A percentile compares a stretch with the other conserved stretches of the same genome.
Evolutionary conservation across 53 echinoderm and acorn worm genomes (phyloP).

Genomic region (Stichopus horrens): DNA sequence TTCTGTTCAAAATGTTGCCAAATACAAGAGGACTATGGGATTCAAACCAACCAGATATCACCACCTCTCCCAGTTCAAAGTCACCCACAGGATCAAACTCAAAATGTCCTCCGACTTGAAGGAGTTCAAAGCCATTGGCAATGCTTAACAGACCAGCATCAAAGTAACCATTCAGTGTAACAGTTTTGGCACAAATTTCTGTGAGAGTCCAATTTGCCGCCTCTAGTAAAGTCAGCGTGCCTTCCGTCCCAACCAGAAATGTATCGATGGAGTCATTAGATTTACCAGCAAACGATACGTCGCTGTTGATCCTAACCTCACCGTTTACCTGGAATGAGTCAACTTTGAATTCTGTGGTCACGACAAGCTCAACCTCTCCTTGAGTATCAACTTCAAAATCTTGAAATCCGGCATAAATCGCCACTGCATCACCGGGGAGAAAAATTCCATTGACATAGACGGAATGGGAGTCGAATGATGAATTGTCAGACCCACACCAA

Average conservation of each 20-base stretch:
- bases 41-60: constrained; percentile 21
- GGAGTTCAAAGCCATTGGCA: background rate
- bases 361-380: constrained; percentile 47
- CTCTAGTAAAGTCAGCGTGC: constrained; percentile 27
- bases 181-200: constrained; percentile 35
- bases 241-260: constrained; percentile 44
- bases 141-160: background rate
- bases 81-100: constrained; percentile 15
- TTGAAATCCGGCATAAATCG: constrained; percentile 40
- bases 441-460: constrained; percentile 62
- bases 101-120: constrained; percentile 6
- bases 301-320: background rate
- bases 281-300: constrained; percentile 46
- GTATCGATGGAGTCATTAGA: constrained; percentile 29
- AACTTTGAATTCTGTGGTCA: constrained; percentile 52
- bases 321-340: constrained; percentile 25
- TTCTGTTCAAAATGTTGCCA: background rate
- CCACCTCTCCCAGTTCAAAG: constrained; percentile 35
- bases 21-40: background rate
- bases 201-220: background rate
- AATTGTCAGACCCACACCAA: constrained; percentile 60
- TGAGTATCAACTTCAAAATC: constrained; percentile 47
- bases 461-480: constrained; percentile 55
- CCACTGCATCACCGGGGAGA: constrained; percentile 61
- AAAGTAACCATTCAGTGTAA: background rate